These are phyloP conservation scores for Panthera tigris DNA, from an alignment of 2,113 vertebrate genomes.

Conservation along the genomic window DNA sequence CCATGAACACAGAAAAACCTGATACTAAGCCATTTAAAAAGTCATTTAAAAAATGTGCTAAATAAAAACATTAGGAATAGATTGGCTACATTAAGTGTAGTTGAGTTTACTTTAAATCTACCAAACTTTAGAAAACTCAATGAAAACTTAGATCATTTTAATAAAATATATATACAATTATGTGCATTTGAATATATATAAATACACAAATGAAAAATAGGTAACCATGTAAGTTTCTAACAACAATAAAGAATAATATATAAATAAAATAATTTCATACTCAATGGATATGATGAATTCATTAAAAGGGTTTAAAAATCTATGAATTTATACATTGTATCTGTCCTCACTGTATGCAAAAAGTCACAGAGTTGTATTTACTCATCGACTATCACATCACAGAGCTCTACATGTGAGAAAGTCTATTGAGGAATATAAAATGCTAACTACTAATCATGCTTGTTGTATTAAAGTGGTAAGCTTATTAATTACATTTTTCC, in stretches of 20 bases:
- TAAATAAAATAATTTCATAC: constrained; percentile 38
- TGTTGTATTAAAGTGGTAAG: neutral
- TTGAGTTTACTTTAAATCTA: constrained; percentile 16
- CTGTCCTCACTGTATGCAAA: neutral
- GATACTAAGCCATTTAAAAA: neutral
- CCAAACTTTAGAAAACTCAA: neutral
- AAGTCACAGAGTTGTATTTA: constrained; percentile 23
- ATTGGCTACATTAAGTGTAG: neutral
- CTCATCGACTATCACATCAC: neutral
- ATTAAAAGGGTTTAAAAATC: constrained; percentile 34
- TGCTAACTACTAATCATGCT: neutral
- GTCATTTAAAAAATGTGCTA: neutral
- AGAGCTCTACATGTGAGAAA: neutral
- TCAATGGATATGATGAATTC: neutral
- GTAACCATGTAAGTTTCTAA: neutral
- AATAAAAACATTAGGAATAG: neutral
- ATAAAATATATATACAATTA: neutral
- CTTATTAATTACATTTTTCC: neutral
- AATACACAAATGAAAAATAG: neutral
- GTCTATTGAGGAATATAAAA: neutral
- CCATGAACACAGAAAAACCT: neutral
- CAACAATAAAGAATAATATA: neutral
- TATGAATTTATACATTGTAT: neutral
- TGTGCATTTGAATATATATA: neutral
- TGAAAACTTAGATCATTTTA: constrained; percentile 21